Evolutionary conservation across 2,888 invertebrate genomes (phyloP), one percentile per base, ranked within the genome.

Genomic region (Andricus quercusramuli): DNA sequence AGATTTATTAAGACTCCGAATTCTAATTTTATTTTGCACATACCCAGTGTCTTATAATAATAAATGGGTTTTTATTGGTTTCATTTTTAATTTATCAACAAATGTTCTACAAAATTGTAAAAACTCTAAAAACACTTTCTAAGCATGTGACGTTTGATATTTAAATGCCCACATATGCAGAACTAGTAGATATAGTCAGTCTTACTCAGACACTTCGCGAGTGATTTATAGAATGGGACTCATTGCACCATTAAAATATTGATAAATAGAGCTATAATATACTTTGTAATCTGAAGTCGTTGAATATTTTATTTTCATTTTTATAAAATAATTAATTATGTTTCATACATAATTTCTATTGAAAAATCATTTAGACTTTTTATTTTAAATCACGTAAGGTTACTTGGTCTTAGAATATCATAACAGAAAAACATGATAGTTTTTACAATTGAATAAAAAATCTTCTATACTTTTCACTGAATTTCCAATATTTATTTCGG

Each of bases 91-190:
- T 22, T 22, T 0, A 59, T 59, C 22, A 59, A 22, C n/a, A 22
- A 22, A 11, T n/a, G 17, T 64, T 64, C 17, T 29, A 64, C 59
- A 25, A 17, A 64, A 17, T 29, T 64, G 4, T 29, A 15, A 22
- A 25, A 62, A 62, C 11, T 4, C 51, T 25, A 29, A 25, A 29
- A 64, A 64, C 22, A 3, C 29, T 64, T 64, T 64, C 64, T 15
- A 64, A 64, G 29, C 64, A 15, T 64, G 64, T 25, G 25, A 64
- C 15, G 29, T 64, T 64, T 64, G 64, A 8, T 64, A 64, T 64
- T 64, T 64, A 64, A 64, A 64, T 29, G 29, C 64, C 17, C 17
- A 22, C 13, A 22, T 13, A 22, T 59, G 59, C 59, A 59, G 59
- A 59, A 11, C 22, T 15, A 29, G 64, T 64, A 64, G 25, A 64